Evolutionary conservation across 2,797 vertebrate genomes (phyloP).

Genomic region (Gymnothorax reevesii): DNA sequence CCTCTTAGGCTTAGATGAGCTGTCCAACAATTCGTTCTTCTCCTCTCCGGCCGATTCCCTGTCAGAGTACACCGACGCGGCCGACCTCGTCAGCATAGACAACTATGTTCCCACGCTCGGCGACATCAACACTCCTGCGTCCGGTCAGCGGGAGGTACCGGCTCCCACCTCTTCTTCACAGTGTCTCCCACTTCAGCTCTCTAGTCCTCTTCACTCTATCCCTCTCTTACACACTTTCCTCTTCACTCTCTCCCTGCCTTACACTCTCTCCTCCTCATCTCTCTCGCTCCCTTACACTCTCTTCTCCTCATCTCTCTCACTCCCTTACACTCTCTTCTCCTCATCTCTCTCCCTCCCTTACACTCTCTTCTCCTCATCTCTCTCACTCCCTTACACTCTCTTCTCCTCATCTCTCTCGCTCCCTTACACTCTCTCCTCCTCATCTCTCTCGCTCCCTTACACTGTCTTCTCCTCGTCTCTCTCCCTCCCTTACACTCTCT

Average conservation of each 20-base stretch:
- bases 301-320: background rate
- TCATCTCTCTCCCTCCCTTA: background rate
- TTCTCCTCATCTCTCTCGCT: background rate
- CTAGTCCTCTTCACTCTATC: background rate
- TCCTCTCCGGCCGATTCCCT: conserved; percentile 91
- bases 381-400: background rate
- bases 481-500: background rate
- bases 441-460: background rate
- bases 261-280: background rate
- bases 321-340: background rate
- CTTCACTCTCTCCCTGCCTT: background rate
- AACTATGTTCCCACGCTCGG: conserved; percentile 85
- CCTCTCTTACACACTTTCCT: background rate
- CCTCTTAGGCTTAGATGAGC: conserved; percentile 82
- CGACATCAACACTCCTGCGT: conserved; percentile 82
- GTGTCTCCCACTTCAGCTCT: background rate
- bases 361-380: background rate
- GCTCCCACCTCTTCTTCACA: background rate
- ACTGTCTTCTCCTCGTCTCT: background rate
- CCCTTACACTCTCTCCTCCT: background rate
- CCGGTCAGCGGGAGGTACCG: conserved; percentile 80
- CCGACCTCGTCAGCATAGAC: conserved; percentile 77
- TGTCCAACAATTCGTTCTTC: conserved; percentile 87
- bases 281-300: background rate
- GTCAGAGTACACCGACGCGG: conserved; percentile 83